Conservation (phyloP, 1,140 invertebrate genomes). For the Caenorhabditis remanei region DNA sequence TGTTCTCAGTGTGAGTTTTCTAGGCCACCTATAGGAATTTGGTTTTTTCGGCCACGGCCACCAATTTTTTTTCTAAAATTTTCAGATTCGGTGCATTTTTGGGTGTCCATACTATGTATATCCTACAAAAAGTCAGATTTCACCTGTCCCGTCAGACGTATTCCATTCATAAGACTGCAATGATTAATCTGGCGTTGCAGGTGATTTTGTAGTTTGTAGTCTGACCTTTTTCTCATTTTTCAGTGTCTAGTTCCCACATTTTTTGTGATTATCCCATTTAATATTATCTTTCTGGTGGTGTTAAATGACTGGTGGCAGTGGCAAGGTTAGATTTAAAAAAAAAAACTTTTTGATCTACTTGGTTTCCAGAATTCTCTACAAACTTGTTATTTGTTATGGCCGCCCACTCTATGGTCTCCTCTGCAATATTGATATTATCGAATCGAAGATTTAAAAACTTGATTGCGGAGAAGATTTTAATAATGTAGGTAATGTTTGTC, state of each 20-base stretch:
- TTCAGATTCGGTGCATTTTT: background rate
- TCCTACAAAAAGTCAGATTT: background rate
- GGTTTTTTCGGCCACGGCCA: background rate
- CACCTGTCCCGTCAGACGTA: background rate
- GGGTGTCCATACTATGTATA: slow-evolving; percentile 5
- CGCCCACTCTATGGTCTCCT: background rate
- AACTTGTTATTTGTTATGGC: background rate
- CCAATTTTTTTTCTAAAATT: no score
- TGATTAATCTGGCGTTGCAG: background rate
- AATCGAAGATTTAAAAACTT: background rate
- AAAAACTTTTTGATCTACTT: background rate
- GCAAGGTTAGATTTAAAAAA: no score
- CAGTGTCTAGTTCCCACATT: background rate
- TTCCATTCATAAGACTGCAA: background rate
- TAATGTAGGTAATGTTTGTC: background rate
- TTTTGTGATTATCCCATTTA: background rate
- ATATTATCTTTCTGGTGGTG: slow-evolving; percentile 13
- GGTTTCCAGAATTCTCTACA: background rate
- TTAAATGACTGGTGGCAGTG: slow-evolving; percentile 10
- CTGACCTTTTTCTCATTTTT: background rate
- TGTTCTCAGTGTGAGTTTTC: background rate
- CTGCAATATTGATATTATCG: background rate
- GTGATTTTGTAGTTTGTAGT: slow-evolving; percentile 20
- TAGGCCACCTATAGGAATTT: background rate
- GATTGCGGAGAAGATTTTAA: background rate